Evolutionary conservation across 2,113 vertebrate species (phyloP).

Genomic region (Psittacula cyanocephala): DNA sequence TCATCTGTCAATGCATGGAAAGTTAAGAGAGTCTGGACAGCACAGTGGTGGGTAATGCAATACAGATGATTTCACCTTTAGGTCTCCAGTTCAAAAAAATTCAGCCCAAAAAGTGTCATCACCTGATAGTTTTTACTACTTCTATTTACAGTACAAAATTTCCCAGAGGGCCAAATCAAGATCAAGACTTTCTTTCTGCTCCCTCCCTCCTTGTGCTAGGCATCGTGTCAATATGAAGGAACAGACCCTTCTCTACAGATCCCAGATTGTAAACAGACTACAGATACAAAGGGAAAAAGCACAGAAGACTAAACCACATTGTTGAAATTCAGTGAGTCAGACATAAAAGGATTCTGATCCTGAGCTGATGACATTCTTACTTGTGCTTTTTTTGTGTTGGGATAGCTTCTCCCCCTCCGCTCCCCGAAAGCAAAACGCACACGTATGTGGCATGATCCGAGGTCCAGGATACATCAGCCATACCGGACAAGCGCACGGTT

Average conservation of each 20-base stretch:
- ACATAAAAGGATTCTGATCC: not conserved
- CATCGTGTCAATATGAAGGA: not conserved
- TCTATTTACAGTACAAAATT: slow-evolving; percentile 41
- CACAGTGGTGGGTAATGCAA: slow-evolving; percentile 18
- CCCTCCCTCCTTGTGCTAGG: not conserved
- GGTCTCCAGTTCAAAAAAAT: slow-evolving; percentile 57
- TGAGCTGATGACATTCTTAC: not conserved
- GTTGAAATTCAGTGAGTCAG: not conserved
- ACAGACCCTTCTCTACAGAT: not conserved
- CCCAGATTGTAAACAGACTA: not conserved
- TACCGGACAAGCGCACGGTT: not conserved
- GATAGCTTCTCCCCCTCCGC: not conserved
- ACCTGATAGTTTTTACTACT: slow-evolving; percentile 54
- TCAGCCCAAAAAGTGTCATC: slow-evolving; percentile 62
- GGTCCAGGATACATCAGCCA: not conserved
- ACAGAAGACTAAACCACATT: not conserved
- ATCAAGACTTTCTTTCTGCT: not conserved
- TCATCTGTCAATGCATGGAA: not conserved
- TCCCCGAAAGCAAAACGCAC: not conserved
- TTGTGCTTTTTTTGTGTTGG: not conserved
- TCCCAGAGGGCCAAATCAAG: slow-evolving; percentile 13
- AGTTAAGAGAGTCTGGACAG: slow-evolving; percentile 22
- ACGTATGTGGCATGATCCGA: not conserved
- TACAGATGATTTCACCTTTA: slow-evolving; percentile 62
- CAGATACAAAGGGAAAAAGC: not conserved